Conservation (phyloP, 2,797 vertebrate species). For the Enteromius afrohamiltoni region DNA sequence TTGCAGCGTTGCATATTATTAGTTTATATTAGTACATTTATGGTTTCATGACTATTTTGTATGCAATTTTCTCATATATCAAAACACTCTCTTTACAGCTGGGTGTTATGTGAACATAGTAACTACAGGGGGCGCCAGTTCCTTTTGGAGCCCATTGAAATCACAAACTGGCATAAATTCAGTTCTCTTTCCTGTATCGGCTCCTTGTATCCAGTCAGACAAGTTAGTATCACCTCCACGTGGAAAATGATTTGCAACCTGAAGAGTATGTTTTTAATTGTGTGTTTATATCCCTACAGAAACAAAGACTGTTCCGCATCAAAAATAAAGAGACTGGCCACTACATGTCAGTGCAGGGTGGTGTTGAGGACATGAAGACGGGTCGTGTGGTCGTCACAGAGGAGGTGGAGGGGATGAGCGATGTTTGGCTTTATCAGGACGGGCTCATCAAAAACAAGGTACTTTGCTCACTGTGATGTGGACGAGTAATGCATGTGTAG, state of each 20-base stretch:
- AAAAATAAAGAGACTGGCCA: slow-evolving; percentile 80
- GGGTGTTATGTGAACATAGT: slow-evolving; percentile 91
- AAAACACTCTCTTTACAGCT: slow-evolving; percentile 72
- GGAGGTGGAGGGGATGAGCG: slow-evolving; percentile 79
- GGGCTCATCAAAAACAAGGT: slow-evolving; percentile 96
- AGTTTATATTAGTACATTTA: slow-evolving; percentile 8
- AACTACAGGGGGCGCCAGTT: slow-evolving; percentile 95
- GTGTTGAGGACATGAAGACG: slow-evolving; percentile 88
- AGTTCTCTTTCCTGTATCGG: slow-evolving; percentile 86
- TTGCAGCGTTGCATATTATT: not conserved
- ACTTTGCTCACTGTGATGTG: not conserved
- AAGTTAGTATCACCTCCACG: slow-evolving; percentile 72
- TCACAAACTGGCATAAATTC: slow-evolving; percentile 93
- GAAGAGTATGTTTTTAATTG: not conserved
- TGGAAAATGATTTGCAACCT: not conserved
- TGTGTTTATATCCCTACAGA: slow-evolving; percentile 70
- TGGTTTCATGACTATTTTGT: slow-evolving; percentile 64
- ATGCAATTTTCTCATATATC: not conserved
- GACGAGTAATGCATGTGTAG: not conserved
- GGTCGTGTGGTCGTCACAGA: slow-evolving; percentile 85
- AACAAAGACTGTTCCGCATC: slow-evolving; percentile 83
- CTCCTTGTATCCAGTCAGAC: slow-evolving; percentile 89
- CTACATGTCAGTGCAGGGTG: slow-evolving; percentile 83
- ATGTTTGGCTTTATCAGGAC: slow-evolving; percentile 91
- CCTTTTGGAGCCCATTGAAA: slow-evolving; percentile 86